Conservation (phyloP, 2,888 invertebrate genomes). For the Melinopterus prodromus region DNA sequence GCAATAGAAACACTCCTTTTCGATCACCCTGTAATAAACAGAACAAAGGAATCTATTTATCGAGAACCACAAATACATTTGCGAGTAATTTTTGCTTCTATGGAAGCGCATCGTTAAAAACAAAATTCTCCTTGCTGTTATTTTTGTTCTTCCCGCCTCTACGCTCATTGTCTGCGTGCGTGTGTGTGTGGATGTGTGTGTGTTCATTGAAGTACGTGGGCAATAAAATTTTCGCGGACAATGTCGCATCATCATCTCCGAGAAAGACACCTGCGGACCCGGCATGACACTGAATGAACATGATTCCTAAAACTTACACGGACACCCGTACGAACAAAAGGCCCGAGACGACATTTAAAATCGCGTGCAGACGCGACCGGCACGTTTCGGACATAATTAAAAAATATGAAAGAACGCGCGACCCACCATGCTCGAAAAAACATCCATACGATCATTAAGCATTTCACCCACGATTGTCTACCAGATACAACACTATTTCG, state of each 20-base stretch:
- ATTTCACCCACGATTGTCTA: not conserved
- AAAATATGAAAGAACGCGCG: conserved; percentile 6
- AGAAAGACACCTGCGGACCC: conserved; percentile 15
- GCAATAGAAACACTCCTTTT: no score
- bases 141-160: no score
- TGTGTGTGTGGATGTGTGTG: not conserved
- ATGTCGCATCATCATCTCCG: conserved; percentile 10
- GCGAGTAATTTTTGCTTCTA: no score
- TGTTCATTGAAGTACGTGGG: not conserved
- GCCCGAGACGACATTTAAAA: conserved; percentile 19
- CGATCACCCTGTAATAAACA: no score
- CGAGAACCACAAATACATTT: no score
- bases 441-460: not conserved
- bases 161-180: not conserved
- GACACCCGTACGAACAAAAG: conserved; percentile 18
- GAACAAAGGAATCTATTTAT: no score
- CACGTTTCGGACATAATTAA: conserved; percentile 24
- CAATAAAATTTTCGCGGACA: not conserved
- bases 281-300: conserved; percentile 21
- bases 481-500: not conserved
- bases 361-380: conserved; percentile 16
- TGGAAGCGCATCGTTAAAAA: no score
- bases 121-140: no score
- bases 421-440: not conserved
- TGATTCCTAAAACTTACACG: conserved; percentile 23